Evolutionary conservation across 2,888 invertebrate genomes (phyloP).

Genomic region (Nephrotoma guestfalica): DNA sequence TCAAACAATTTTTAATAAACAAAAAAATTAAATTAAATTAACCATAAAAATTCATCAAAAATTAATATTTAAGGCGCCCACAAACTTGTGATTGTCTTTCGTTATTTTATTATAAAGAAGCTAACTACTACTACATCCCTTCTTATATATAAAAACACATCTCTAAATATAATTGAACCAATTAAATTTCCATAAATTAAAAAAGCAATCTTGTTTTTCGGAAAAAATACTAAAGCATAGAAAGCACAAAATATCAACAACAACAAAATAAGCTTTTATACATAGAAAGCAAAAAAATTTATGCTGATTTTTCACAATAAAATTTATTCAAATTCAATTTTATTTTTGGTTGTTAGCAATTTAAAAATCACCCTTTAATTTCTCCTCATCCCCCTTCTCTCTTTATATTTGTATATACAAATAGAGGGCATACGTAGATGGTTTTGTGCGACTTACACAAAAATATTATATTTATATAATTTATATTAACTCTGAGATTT

Average conservation of each 20-base stretch:
- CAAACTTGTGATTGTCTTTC: neutral
- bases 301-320: slow-evolving; percentile 2
- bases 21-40: neutral
- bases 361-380: slow-evolving; percentile 3
- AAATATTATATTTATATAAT: neutral
- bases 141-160: neutral
- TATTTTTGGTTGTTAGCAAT: neutral
- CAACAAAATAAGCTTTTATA: neutral
- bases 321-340: slow-evolving; percentile 4
- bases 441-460: neutral
- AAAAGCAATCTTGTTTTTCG: neutral
- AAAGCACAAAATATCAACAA: neutral
- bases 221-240: neutral
- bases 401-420: too few relatives aligned
- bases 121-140: neutral
- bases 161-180: neutral
- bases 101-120: neutral
- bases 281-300: neutral
- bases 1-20: neutral
- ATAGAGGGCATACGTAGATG: neutral
- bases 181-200: neutral
- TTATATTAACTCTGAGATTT: slow-evolving; percentile 3
- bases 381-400: neutral
- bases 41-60: neutral
- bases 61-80: neutral